Base-by-base conservation (phyloP, 2,888 invertebrate genomes). In the Zeuzera pyrina region DNA sequence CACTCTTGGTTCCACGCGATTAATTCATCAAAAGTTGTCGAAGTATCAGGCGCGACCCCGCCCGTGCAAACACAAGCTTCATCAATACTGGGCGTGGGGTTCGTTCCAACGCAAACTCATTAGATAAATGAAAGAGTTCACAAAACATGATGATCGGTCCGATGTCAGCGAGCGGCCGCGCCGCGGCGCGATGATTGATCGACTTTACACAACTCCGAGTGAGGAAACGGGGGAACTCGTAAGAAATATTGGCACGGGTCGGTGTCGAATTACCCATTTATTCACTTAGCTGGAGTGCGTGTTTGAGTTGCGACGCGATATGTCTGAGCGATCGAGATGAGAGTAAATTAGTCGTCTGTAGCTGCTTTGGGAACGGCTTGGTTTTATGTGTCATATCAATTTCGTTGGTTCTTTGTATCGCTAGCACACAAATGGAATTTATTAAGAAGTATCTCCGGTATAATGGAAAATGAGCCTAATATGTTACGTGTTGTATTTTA, bases 111-210 rank as follows among this genome's bases (percentile, higher is more conserved):
- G 53, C 50, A 62, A 65, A 67, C 68, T 78, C 74, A 77, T 79
- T 79, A 77, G 59, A 72, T 68, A 74, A 76, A 79, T 77, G 76
- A 79, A 78, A 77, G 77, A 79, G 81, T 81, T 77, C 67, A 66
- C 54, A 52, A 59, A 65, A 61, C 65, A 61, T 55, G 55, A 56
- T 45, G 48, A 57, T 48, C 52, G 49, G 36, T 36, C 36, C 39
- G 48, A 50, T 27, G 35, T 31, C 34, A 26, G 21, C 12, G 26
- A 39, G 41, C 41, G 46, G 42, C 43, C 41, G 43, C 43, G 40
- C 35, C 49, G 41, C 39, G 40, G 41, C 45, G 51, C 50, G 39
- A 67, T 74, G 74, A 73, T 71, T 66, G 72, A 74, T 73, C 61
- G 66, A 43, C 38, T 48, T 43, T 34, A 31, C 33, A n/a, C 31